Conservation (phyloP, 2,888 invertebrate genomes). For the Mythimna albipuncta region DNA sequence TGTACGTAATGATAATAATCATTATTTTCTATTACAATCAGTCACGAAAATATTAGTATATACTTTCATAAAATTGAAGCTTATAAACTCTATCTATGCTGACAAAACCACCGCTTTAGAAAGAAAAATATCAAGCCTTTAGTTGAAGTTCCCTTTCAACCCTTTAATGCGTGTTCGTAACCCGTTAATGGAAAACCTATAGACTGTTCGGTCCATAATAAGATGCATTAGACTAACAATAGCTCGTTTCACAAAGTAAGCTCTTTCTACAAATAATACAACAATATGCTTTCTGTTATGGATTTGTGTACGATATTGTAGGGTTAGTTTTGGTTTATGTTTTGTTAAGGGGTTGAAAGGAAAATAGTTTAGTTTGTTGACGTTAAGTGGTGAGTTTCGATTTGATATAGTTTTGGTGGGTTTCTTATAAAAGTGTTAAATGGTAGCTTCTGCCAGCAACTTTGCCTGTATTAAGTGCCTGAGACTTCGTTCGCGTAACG, state of each 20-base stretch:
- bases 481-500: too few species aligned
- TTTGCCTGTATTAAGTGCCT: too few species aligned
- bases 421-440: too few species aligned
- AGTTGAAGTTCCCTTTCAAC: constrained; percentile 42
- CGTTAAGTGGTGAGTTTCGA: not conserved
- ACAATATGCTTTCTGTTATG: constrained; percentile 53
- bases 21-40: not conserved
- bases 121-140: not conserved
- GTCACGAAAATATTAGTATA: not conserved
- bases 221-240: constrained; percentile 75
- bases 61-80: not conserved
- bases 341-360: constrained; percentile 6
- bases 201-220: constrained; percentile 69
- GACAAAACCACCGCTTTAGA: not conserved
- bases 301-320: constrained; percentile 16
- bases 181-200: constrained; percentile 64
- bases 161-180: constrained; percentile 44
- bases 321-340: constrained; percentile 20
- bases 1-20: too few species aligned
- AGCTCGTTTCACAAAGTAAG: constrained; percentile 49
- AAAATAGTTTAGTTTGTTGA: constrained; percentile 1
- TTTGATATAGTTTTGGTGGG: not conserved
- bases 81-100: not conserved
- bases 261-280: constrained; percentile 56
- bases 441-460: too few species aligned